These are phyloP conservation scores for Apis dorsata DNA, from an alignment of 1,140 invertebrate species.

Conservation along the genomic window DNA sequence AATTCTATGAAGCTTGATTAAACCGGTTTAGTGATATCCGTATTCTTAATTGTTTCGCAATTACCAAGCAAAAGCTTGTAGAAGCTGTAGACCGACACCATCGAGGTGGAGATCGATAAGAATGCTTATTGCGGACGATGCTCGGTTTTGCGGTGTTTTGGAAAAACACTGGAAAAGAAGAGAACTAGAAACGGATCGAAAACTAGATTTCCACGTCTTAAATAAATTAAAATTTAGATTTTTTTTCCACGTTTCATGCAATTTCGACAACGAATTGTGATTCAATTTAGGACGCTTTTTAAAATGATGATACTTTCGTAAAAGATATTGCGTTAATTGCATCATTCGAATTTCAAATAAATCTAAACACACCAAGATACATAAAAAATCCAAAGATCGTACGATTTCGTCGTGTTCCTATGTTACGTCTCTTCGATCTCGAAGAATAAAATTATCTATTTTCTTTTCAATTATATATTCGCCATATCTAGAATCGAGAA, in stretches of 20 bases:
- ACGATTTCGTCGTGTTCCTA: too few relatives aligned
- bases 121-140: slow-evolving; percentile 8
- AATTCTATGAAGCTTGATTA: background rate
- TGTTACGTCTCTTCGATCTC: too few relatives aligned
- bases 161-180: background rate
- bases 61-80: background rate
- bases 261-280: too few relatives aligned
- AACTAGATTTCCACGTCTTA: background rate
- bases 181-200: background rate
- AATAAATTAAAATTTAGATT: background rate
- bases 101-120: background rate
- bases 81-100: background rate
- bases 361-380: too few relatives aligned
- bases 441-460: too few relatives aligned
- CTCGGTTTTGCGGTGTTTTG: background rate
- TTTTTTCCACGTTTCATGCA: too few relatives aligned
- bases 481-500: background rate
- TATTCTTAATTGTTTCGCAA: background rate
- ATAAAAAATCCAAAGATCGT: too few relatives aligned
- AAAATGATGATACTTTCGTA: too few relatives aligned
- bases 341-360: too few relatives aligned
- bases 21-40: background rate
- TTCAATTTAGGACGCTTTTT: too few relatives aligned
- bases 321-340: too few relatives aligned
- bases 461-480: too few relatives aligned